Evolutionary conservation across 2,797 vertebrate genomes (phyloP).

Genomic region (Avahi laniger): DNA sequence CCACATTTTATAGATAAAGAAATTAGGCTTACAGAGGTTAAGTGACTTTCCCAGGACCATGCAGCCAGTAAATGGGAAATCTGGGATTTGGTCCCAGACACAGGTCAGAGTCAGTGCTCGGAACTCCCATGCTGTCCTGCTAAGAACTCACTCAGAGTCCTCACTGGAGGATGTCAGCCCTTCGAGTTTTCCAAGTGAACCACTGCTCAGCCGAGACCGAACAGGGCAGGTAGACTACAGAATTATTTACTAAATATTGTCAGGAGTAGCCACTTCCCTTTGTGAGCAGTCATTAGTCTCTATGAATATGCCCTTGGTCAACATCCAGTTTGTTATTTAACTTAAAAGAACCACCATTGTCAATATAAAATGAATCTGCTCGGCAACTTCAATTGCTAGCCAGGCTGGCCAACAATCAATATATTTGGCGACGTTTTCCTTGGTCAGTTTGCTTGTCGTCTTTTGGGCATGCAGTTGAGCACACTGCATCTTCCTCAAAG

Average conservation of each 20-base stretch:
- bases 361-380: conserved; percentile 51
- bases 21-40: not conserved
- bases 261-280: not conserved
- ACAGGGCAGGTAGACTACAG: conserved; percentile 7
- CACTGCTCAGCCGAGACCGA: not conserved
- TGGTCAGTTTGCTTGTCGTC: not conserved
- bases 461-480: not conserved
- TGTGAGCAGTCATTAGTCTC: conserved; percentile 46
- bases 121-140: not conserved
- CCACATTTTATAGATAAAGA: not conserved
- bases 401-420: not conserved
- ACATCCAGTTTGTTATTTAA: not conserved
- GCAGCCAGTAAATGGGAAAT: not conserved
- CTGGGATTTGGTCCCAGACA: not conserved
- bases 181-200: not conserved
- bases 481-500: not conserved
- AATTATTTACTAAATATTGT: conserved; percentile 5
- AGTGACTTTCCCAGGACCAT: not conserved
- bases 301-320: conserved; percentile 10
- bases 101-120: rapidly evolving
- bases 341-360: not conserved
- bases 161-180: rapidly evolving
- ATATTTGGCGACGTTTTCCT: not conserved
- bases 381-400: not conserved
- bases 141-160: not conserved